Conservation (phyloP, 2,113 vertebrate species). For the Platysteira castanea region DNA sequence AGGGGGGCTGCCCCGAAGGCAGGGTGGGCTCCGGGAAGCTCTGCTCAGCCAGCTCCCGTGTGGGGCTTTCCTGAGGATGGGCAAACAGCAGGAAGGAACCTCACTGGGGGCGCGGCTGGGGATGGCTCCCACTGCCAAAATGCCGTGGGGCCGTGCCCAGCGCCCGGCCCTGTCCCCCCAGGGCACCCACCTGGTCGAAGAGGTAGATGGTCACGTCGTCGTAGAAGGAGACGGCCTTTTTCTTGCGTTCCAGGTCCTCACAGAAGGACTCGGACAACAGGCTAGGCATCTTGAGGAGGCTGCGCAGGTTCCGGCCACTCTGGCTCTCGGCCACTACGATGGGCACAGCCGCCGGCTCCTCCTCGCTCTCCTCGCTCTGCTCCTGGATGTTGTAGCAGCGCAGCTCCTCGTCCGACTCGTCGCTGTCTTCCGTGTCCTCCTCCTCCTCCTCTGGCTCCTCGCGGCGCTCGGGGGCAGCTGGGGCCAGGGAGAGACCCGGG, state of each 20-base stretch:
- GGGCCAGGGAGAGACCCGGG: slow-evolving; percentile 3
- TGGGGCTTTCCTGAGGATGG: slow-evolving; percentile 87
- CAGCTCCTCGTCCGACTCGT: slow-evolving; percentile 90
- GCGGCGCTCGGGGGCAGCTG: neutral
- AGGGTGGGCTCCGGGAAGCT: slow-evolving; percentile 73
- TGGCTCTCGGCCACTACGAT: slow-evolving; percentile 92
- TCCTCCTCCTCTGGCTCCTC: slow-evolving; percentile 81
- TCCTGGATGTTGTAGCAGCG: slow-evolving; percentile 85
- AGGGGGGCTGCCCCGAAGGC: slow-evolving; percentile 12
- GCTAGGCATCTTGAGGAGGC: slow-evolving; percentile 91
- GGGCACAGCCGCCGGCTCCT: slow-evolving; percentile 80
- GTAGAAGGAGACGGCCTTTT: slow-evolving; percentile 95
- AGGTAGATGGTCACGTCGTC: slow-evolving; percentile 97
- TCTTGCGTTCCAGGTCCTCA: slow-evolving; percentile 89
- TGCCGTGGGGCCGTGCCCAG: fast-evolving
- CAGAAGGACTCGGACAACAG: slow-evolving; percentile 83
- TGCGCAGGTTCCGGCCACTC: slow-evolving; percentile 82
- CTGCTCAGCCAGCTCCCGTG: slow-evolving; percentile 85
- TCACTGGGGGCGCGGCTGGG: neutral
- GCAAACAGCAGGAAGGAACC: neutral
- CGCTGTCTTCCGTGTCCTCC: slow-evolving; percentile 87
- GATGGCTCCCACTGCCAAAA: neutral
- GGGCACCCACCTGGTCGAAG: slow-evolving; percentile 88
- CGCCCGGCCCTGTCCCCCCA: fast-evolving
- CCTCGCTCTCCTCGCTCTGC: slow-evolving; percentile 91